Conservation (phyloP, 1,140 invertebrate genomes). For the Drosophila kohkoa region DNA sequence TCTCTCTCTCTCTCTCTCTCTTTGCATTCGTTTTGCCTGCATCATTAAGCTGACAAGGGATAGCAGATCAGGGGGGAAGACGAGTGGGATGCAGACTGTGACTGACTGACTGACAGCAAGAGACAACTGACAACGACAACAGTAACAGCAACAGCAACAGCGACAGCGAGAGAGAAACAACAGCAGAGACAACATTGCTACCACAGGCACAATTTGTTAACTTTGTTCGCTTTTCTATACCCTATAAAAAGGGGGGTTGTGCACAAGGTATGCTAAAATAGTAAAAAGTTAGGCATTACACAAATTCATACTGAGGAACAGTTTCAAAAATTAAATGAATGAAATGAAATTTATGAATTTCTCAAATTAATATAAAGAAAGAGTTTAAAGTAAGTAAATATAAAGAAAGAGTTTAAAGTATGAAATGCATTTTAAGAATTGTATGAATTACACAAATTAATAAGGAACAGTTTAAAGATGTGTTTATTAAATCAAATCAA, state of each 20-base stretch:
- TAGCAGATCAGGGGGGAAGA: neutral
- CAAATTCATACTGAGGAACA: too few species aligned
- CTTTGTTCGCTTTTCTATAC: conserved; percentile 16
- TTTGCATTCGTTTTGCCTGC: conserved; percentile 8
- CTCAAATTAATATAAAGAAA: too few species aligned
- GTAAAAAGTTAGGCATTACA: neutral
- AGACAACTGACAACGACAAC: conserved; percentile 33
- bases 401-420: too few species aligned
- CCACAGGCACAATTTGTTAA: conserved; percentile 29
- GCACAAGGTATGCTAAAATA: neutral
- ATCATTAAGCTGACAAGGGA: conserved; percentile 56
- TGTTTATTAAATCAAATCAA: too few species aligned
- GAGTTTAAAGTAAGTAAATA: too few species aligned
- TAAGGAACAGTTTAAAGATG: too few species aligned
- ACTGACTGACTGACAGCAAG: conserved; percentile 42
- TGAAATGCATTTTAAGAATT: too few species aligned
- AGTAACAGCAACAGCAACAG: conserved; percentile 23
- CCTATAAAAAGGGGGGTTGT: neutral
- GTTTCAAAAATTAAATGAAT: neutral
- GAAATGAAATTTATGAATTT: too few species aligned
- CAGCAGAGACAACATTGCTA: conserved; percentile 8
- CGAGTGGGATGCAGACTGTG: conserved; percentile 6
- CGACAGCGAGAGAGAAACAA: conserved; percentile 7
- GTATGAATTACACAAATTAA: too few species aligned
- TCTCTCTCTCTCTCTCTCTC: neutral